These are phyloP conservation scores for Gallinago undulata DNA, from an alignment of 2,113 vertebrate species.

Conservation along the genomic window DNA sequence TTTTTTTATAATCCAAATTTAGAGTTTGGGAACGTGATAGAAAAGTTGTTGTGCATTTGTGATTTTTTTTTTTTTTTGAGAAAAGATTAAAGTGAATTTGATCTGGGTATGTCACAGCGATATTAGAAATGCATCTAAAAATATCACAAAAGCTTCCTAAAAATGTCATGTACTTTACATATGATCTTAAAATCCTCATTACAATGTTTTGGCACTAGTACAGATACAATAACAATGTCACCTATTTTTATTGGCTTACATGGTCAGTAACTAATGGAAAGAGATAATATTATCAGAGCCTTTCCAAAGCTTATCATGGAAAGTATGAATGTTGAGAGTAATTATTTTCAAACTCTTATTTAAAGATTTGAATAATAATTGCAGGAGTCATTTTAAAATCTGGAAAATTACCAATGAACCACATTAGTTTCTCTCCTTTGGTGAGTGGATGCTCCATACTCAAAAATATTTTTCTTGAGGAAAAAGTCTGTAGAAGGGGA, in stretches of 20 bases:
- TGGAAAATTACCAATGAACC: neutral
- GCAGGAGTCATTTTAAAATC: neutral
- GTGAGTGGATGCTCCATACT: neutral
- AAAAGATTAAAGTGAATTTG: constrained; percentile 12
- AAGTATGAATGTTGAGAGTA: neutral
- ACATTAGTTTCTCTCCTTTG: neutral
- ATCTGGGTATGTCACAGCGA: neutral
- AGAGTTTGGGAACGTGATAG: neutral
- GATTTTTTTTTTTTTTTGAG: neutral
- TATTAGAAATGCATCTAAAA: constrained; percentile 18
- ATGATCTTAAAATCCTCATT: constrained; percentile 12
- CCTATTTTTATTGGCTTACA: neutral
- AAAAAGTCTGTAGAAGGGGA: neutral
- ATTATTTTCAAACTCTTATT: neutral
- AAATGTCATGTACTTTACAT: constrained; percentile 24
- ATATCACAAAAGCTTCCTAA: constrained; percentile 38
- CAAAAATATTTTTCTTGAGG: neutral
- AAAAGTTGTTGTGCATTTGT: neutral
- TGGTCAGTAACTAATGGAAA: neutral
- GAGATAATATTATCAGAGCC: neutral
- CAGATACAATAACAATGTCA: neutral
- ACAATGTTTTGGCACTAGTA: neutral
- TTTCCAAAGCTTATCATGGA: neutral
- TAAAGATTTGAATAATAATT: neutral
- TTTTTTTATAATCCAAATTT: neutral